Evolutionary conservation across 2,888 invertebrate species (phyloP).

Genomic region (Didymodactylos carnosus): DNA sequence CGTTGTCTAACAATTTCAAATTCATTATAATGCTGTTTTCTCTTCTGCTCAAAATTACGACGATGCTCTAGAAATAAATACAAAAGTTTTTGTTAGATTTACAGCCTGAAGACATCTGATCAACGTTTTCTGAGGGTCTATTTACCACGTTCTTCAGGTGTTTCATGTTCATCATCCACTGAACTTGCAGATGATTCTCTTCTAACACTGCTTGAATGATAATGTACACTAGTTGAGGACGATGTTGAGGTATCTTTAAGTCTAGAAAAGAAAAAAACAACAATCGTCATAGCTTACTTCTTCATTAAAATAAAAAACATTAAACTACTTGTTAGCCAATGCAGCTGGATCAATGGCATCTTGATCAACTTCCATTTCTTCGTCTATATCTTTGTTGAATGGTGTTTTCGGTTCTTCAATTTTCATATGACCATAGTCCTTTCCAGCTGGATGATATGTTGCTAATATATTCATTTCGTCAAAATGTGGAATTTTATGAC

Average conservation of each 20-base stretch:
- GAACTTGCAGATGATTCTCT: background rate
- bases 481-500: conserved; percentile 37
- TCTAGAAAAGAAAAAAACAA: background rate
- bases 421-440: conserved; percentile 98
- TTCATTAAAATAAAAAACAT: background rate
- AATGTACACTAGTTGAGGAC: background rate
- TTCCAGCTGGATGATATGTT: conserved; percentile 85
- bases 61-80: background rate
- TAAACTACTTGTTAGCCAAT: too few species aligned
- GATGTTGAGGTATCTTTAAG: background rate
- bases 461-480: conserved; percentile 97
- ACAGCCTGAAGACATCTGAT: too few species aligned
- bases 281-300: too few species aligned
- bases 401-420: conserved; percentile 81
- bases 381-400: conserved; percentile 29
- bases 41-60: background rate
- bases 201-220: background rate
- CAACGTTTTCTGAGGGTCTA: too few species aligned
- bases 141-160: background rate
- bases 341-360: background rate
- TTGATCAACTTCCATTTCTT: background rate
- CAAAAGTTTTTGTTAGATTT: too few species aligned
- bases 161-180: background rate
- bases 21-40: conserved; percentile 14
- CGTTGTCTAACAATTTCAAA: conserved; percentile 7